These are phyloP conservation scores for Motacilla alba DNA, from an alignment of 2,113 vertebrate genomes.

Conservation along the genomic window DNA sequence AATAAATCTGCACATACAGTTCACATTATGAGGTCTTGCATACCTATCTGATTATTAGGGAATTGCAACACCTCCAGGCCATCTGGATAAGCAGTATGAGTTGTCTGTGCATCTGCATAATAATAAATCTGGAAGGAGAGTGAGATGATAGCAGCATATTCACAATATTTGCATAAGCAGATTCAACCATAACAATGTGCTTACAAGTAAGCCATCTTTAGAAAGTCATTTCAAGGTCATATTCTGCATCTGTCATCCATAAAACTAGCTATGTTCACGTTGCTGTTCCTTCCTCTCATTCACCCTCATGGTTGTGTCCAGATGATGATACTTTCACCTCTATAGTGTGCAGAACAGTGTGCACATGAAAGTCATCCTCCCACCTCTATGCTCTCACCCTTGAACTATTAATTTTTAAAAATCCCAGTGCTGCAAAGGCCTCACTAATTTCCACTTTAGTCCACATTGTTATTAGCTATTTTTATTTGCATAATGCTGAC, in stretches of 20 bases:
- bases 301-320: neutral
- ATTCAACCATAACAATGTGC: neutral
- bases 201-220: neutral
- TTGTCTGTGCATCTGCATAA: constrained; percentile 69
- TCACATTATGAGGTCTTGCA: neutral
- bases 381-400: neutral
- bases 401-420: neutral
- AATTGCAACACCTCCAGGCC: constrained; percentile 73
- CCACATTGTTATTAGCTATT: neutral
- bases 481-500: neutral
- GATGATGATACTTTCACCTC: neutral
- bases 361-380: neutral
- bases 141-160: neutral
- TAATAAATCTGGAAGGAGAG: constrained; percentile 73
- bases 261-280: neutral
- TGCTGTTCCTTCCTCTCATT: neutral
- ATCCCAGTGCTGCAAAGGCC: neutral
- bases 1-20: neutral
- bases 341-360: neutral
- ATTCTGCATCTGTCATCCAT: neutral
- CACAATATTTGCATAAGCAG: neutral
- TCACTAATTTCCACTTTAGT: neutral
- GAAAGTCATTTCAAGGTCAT: neutral
- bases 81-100: constrained; percentile 63
- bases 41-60: constrained; percentile 79